Percentiles rank a stretch among this genome's conserved stretches.
phyloP scores from a whole-genome alignment of 2,888 invertebrate species.

The Zeuzera pyrina region DNA sequence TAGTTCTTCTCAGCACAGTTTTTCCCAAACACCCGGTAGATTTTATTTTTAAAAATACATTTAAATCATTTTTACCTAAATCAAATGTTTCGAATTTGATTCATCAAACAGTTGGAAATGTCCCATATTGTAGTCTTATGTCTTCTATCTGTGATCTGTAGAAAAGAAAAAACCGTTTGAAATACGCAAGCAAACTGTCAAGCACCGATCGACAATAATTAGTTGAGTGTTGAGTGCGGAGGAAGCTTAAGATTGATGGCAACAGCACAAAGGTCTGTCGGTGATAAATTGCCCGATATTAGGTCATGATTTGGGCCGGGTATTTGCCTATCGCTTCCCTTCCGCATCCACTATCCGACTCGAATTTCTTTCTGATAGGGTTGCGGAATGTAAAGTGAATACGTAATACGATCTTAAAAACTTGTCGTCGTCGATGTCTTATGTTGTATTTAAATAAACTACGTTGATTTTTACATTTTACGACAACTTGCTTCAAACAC shows the following conservation, averaged over 20 bases:
- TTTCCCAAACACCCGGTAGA: too few species aligned
- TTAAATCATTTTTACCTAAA: too few species aligned
- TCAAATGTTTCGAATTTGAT: too few species aligned
- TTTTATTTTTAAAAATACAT: too few species aligned
- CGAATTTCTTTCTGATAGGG: constrained; percentile 41
- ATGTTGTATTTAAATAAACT: too few species aligned
- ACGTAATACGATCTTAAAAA: constrained; percentile 28
- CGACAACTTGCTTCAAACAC: too few species aligned
- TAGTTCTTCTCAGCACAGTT: too few species aligned
- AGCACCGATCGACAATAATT: constrained; percentile 61
- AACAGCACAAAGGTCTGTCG: constrained; percentile 60
- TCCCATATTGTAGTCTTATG: too few species aligned
- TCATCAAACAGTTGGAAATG: too few species aligned
- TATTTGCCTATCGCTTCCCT: constrained; percentile 60
- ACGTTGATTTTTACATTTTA: too few species aligned
- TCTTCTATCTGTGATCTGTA: too few species aligned
- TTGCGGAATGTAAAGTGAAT: constrained; percentile 32
- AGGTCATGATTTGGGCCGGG: constrained; percentile 64
- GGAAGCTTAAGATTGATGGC: constrained; percentile 66
- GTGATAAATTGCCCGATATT: constrained; percentile 69
- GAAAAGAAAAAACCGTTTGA: neutral
- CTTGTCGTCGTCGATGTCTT: too few species aligned
- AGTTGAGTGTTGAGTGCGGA: constrained; percentile 62
- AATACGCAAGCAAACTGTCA: constrained; percentile 48
- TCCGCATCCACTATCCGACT: constrained; percentile 30